Percentiles rank a stretch among this genome's conserved stretches.
phyloP scores from a whole-genome alignment of 2,797 vertebrate genomes.

The Numenius phaeopus region DNA sequence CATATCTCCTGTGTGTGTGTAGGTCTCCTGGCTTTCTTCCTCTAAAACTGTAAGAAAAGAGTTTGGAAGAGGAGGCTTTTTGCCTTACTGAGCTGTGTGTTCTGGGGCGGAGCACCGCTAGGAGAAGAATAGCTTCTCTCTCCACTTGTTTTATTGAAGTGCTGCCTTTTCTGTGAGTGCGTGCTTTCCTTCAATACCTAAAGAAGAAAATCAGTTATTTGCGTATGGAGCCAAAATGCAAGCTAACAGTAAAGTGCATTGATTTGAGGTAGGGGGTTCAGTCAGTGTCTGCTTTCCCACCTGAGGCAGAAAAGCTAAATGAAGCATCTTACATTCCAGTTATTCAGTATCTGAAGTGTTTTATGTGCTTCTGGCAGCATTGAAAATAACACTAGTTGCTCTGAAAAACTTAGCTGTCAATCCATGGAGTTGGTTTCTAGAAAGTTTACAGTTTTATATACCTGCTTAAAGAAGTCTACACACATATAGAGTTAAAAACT shows the following conservation, averaged over 20 bases:
- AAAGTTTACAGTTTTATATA: background rate
- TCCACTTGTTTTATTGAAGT: background rate
- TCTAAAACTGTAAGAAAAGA: background rate
- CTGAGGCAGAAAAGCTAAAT: background rate
- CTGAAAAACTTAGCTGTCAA: background rate
- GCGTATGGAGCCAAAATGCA: background rate
- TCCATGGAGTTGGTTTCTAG: background rate
- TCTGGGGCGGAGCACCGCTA: background rate
- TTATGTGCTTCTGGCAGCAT: accelerated
- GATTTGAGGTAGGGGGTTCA: background rate
- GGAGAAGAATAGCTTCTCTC: background rate
- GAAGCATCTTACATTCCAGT: background rate
- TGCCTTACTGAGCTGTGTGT: background rate
- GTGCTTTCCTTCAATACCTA: background rate
- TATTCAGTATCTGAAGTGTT: background rate
- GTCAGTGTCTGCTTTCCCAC: background rate
- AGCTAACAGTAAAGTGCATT: background rate
- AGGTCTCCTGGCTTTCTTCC: background rate
- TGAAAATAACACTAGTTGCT: background rate
- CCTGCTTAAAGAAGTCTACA: background rate
- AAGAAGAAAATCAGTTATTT: background rate
- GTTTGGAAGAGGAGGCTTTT: background rate
- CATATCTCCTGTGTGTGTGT: background rate
- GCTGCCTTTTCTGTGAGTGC: accelerated
- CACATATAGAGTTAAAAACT: background rate